Evolutionary conservation across 2,797 vertebrate genomes (phyloP), one percentile per base, ranked within the genome.

Genomic region (Aselliscus stoliczkanus): DNA sequence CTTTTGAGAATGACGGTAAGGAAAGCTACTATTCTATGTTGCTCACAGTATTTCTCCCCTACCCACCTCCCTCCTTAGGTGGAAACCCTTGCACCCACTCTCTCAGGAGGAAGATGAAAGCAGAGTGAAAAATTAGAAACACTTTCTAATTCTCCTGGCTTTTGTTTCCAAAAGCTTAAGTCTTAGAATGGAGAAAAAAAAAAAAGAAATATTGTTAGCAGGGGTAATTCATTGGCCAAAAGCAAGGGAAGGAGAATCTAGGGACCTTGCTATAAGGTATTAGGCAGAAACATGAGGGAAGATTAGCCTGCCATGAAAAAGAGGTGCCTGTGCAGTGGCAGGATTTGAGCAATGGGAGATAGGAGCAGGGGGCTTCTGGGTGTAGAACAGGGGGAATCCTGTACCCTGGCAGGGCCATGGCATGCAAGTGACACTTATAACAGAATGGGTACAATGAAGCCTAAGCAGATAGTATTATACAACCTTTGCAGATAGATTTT

Each of bases 291-390:
- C 1, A 31, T 25, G 17, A 60, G 79, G 4, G 17, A 58, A 83
- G 23, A 64, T 34, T 27, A 34, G 12, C 15, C 18, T 44, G 1
- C 20, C 60, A 3, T 23, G 17, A 82, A 60, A 82, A 47, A 39
- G 18, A 88, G 42, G 34, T 77, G 44, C 1, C 23, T 56, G 3
- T 34, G n/a, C 5, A n/a, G 42, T 39, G 31, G 69, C 23, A 13
- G 13, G 34, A 65, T n/a, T 0, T 23, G 11, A 69, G 1, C 4
- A 1, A 62, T n/a, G 27, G 2, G 5, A 3, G 10, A 0, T 6
- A 7, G n/a, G 11, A 17, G 9, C 12, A 50, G 27, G 12, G 60
- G 47, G 25, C 65, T 14, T 39, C 31, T 64, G 1, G 5, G 4
- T 81, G 5, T 18, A 70, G 5, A 81, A 18, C 27, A 76, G 42